These are phyloP conservation scores for Sebastes kiyomatsui DNA, from an alignment of 2,797 vertebrate species.

Conservation along the genomic window DNA sequence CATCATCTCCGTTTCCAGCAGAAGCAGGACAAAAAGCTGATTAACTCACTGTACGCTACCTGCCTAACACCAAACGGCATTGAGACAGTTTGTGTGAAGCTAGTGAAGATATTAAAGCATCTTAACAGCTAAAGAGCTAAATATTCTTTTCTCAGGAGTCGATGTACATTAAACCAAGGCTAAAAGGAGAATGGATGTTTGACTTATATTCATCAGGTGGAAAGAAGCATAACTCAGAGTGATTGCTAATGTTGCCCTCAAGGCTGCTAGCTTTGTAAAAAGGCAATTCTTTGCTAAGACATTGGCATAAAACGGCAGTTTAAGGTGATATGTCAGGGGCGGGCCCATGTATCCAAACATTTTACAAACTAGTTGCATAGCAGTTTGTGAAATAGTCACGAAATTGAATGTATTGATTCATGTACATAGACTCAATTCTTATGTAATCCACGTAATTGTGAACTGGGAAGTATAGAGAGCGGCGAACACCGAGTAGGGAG, in stretches of 20 bases:
- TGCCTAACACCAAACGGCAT: not conserved
- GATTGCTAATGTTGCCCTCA: not conserved
- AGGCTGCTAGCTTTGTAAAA: not conserved
- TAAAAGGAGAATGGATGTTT: not conserved
- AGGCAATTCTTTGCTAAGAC: not conserved
- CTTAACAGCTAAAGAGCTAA: not conserved
- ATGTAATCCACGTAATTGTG: too few species aligned
- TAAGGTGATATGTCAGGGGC: not conserved
- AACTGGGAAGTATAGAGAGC: too few species aligned
- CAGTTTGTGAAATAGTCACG: too few species aligned
- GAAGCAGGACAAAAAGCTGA: not conserved
- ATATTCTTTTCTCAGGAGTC: too few species aligned
- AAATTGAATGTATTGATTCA: too few species aligned
- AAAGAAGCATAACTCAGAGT: not conserved
- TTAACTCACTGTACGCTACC: not conserved
- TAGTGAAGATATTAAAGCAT: not conserved
- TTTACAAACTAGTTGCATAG: too few species aligned
- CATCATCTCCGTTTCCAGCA: not conserved
- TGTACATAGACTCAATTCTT: too few species aligned
- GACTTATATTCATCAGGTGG: not conserved
- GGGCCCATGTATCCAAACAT: too few species aligned
- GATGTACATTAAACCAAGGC: not conserved
- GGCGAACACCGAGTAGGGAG: too few species aligned
- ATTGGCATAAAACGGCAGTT: not conserved
- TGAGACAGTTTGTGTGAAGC: not conserved